These are phyloP conservation scores for Typhlichthys eigenmanni DNA, from an alignment of 2,797 vertebrate genomes.

Conservation along the genomic window DNA sequence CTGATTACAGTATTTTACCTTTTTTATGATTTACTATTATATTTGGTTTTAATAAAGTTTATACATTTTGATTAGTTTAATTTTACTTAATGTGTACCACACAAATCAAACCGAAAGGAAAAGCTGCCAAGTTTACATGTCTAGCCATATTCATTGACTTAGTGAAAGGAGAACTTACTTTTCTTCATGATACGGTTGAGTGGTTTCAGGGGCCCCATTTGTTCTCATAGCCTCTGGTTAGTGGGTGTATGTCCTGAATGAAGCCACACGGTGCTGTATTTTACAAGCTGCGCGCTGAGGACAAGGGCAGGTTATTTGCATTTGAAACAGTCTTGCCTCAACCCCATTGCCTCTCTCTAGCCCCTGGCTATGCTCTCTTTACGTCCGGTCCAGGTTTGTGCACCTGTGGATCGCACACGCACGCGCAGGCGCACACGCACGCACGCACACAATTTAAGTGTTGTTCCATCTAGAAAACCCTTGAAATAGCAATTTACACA, in stretches of 20 bases:
- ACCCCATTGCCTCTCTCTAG: conserved; percentile 63
- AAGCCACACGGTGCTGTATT: conserved; percentile 71
- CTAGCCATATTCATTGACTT: conserved; percentile 44
- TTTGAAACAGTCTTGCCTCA: conserved; percentile 71
- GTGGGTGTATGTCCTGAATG: conserved; percentile 70
- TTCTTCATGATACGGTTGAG: conserved; percentile 54
- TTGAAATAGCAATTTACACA: no score
- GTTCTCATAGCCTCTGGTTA: conserved; percentile 57
- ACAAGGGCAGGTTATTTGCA: conserved; percentile 73
- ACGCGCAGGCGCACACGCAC: conserved; percentile 12
- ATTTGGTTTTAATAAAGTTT: no score
- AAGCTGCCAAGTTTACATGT: conserved; percentile 21
- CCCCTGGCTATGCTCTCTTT: conserved; percentile 75
- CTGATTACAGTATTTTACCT: no score
- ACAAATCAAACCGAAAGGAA: background rate
- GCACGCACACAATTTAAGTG: background rate
- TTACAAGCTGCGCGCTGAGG: conserved; percentile 72
- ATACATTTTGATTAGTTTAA: background rate
- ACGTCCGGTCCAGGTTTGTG: conserved; percentile 56
- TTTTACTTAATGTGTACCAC: background rate
- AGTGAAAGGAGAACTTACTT: conserved; percentile 52
- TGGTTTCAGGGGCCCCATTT: conserved; percentile 56
- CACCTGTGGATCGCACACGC: conserved; percentile 75
- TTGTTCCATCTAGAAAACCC: background rate
- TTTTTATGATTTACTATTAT: no score